Evolutionary conservation across 2,888 invertebrate genomes (phyloP).

Genomic region (Lasioglossum vierecki): DNA sequence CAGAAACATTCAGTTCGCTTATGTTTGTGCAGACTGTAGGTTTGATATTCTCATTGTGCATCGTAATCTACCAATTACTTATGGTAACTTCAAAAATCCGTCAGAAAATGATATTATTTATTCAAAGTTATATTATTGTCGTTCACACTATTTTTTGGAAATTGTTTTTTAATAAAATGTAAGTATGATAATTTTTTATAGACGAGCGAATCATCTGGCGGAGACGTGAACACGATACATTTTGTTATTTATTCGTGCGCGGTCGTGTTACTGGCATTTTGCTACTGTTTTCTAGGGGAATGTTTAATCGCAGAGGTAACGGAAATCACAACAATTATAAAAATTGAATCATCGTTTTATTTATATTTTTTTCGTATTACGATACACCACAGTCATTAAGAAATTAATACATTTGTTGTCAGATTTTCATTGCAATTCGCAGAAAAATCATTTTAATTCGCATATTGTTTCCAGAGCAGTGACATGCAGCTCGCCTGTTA

Average conservation of each 20-base stretch:
- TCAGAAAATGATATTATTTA: too few species aligned
- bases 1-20: constrained; percentile 57
- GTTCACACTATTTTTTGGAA: not conserved
- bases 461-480: constrained; percentile 60
- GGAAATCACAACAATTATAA: not conserved
- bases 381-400: not conserved
- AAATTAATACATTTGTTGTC: not conserved
- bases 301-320: constrained; percentile 63
- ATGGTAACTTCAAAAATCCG: constrained; percentile 47
- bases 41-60: constrained; percentile 63
- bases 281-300: constrained; percentile 67
- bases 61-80: constrained; percentile 61
- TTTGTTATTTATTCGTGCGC: constrained; percentile 65
- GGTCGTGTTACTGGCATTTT: constrained; percentile 61
- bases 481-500: constrained; percentile 64
- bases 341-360: not conserved
- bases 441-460: not conserved
- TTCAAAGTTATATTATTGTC: too few species aligned
- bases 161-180: not conserved
- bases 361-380: not conserved
- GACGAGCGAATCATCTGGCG: constrained; percentile 50
- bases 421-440: too few species aligned
- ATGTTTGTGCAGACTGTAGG: constrained; percentile 68
- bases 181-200: constrained; percentile 29
- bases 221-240: constrained; percentile 59